A percentile compares a stretch with the other conserved stretches of the same genome.
Conservation (phyloP, 2,113 vertebrate species). For the Apteryx owenii region DNA sequence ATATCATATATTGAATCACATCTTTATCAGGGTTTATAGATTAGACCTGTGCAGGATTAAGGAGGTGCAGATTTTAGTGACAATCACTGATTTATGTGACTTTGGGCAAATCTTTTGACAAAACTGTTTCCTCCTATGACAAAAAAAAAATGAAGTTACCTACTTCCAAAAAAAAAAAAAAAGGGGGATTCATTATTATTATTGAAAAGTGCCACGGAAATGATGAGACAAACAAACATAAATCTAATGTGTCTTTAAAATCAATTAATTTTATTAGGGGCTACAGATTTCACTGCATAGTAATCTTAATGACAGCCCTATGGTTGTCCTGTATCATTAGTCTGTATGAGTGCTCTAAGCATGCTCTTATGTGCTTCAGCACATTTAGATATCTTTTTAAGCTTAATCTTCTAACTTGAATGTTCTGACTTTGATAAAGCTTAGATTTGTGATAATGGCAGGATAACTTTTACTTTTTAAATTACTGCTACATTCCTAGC, state of each 20-base stretch:
- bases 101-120: not conserved
- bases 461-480: not conserved
- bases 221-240: not conserved
- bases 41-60: not conserved
- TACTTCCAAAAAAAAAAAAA: not conserved
- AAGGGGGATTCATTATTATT: not conserved
- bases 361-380: not conserved
- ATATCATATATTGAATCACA: not conserved
- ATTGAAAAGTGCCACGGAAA: not conserved
- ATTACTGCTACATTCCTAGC: not conserved
- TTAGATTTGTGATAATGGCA: not conserved
- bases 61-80: not conserved
- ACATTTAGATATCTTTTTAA: not conserved
- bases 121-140: not conserved
- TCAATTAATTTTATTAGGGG: not conserved
- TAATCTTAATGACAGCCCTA: not conserved
- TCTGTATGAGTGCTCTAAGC: not conserved
- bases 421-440: not conserved
- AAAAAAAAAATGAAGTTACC: not conserved
- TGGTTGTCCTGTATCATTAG: not conserved
- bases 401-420: not conserved
- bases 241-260: not conserved
- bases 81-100: not conserved
- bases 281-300: not conserved
- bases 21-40: not conserved